Evolutionary conservation across 2,888 invertebrate genomes (phyloP), one percentile per base, ranked within the genome.

Genomic region (Acanthosepion pharaonis): DNA sequence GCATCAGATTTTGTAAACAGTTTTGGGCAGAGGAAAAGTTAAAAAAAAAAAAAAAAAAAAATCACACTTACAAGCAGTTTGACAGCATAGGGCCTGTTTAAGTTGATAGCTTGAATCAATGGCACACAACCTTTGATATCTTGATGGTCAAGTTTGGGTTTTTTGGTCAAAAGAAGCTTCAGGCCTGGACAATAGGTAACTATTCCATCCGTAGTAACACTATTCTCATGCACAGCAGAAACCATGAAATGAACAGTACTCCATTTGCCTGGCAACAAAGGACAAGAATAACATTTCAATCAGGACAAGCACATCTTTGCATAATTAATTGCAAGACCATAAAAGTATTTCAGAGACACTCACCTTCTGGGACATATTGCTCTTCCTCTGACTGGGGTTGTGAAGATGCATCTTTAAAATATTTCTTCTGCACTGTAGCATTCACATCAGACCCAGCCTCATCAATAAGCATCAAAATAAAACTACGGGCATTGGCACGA

Each of bases 81-180:
- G 53, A 97, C 96, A n/a, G 96, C 96, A 91, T 95, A 95, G 28
- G 95, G 95, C 55, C 96, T 96, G 91, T 95, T 95, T 48, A 95
- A 95, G 94, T 95, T 94, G 78, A 97, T 97, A n/a, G 97, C 97
- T 5, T 96, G 92, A 25, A 96, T 95, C 8, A 97, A 96, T 20
- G 97, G 97, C 5, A 97, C 97, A 94, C 96, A 95, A 23, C 96
- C 97, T 28, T 96, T 94, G 93, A 96, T 94, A 95, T 97, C 96
- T 91, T 95, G 95, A 92, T 95, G 95, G 95, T 97, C 97, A 28
- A 97, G 95, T 92, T 97, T 96, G 5, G 97, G 97, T 53, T 96
- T 96, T 94, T 96, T 96, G 42, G 95, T 96, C 53, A 97, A 95
- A 11, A 97, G 94, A 55, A 97, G 95, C 42, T 95, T 95, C 78